Base-by-base conservation (phyloP, 2,113 vertebrate genomes). In the Sylvia atricapilla region DNA sequence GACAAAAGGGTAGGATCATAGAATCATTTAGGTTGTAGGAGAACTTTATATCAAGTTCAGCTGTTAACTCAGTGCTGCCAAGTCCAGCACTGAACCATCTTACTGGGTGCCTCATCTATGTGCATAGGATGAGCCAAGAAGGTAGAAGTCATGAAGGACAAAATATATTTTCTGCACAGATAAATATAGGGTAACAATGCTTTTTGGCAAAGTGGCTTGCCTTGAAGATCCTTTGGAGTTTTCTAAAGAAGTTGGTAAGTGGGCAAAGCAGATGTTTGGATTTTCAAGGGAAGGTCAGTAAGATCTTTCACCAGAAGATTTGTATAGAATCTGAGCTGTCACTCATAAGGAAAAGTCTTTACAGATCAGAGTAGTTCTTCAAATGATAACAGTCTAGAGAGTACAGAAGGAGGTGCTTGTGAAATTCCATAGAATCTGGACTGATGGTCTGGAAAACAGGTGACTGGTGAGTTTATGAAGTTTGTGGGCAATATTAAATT, bases 21-120 rank as follows among this genome's bases (percentile, higher is more conserved):
- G 62, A 60, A 37, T 62, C 9, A 28, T 49, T 69, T 23, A 49
- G 5, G 8, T 18, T 62, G 30, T n/a, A 55, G 63, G 27, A 76
- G 25, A 69, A 28, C 14, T 62, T 62, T 10, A 11, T 17, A 35
- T 22, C 1, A 4, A 55, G 10, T 35, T 46, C 21, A 63, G 0
- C 13, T 22, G 11, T 37, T 76, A 76, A 69, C 17, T 6, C 63
- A 76, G 47, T 11, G 20, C 35, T 62, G 35, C 41, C n/a, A 62
- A 69, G 31, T 62, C 25, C 79, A 55, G 46, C 17, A 16, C 30
- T 90, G 35, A 23, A 9, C 12, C 11, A 4, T 18, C 17, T 62
- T 39, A 41, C 47, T 47, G n/a, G 47, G 21, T 76, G 30, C 41
- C 49, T 10, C 27, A 35, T 49, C 41, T 76, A 4, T 30, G 13